These are phyloP conservation scores for human (Homo sapiens) DNA, from an alignment of 2,113 vertebrate genomes.

Conservation along the genomic window GRCh38 chr3:133276501-133277000, in stretches of 20 bases:
- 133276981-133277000: neutral
- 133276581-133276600: neutral
- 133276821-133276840: neutral
- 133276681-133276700: neutral
- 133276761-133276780: neutral
- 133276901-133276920: constrained; percentile 11
- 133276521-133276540: neutral
- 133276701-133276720: neutral
- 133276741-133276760: constrained; percentile 1
- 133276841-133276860: neutral
- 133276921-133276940: neutral
- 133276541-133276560: neutral
- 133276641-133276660: neutral
- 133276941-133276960: neutral
- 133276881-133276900: neutral
- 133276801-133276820: neutral
- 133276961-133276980: no score
- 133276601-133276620: neutral
- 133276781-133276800: neutral
- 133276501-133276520: neutral
- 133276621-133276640: neutral
- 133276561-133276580: neutral
- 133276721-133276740: constrained; percentile 44
- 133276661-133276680: neutral
- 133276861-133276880: neutral